Evolutionary conservation across 2,113 vertebrate species (phyloP), one percentile per base, ranked within the genome.

Genomic region (Heterotilapia buettikoferi): DNA sequence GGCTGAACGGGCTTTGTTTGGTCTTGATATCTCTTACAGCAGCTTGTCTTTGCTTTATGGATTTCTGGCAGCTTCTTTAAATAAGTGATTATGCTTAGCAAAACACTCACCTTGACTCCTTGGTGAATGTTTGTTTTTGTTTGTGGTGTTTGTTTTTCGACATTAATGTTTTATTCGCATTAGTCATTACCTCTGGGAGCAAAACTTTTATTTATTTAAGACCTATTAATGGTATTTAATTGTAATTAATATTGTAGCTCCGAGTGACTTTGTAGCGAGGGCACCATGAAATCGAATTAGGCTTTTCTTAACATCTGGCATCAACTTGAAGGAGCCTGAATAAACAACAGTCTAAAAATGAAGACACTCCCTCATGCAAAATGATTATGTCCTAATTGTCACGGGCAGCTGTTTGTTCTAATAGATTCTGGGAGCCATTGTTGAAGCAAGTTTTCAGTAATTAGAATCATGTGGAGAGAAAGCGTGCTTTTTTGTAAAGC

Each of bases 11-110:
- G 94, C 95, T 96, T 96, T 97, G 96, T 97, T 97, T 97, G 96
- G 95, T 96, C 95, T 96, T 95, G 94, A 96, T 97, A 97, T 97
- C 96, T 97, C 95, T 94, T 95, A 95, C 91, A 80, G 89, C 97
- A 97, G 96, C 95, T 96, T 97, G 95, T 96, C 95, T 97, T 96
- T 96, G 95, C 92, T 96, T 95, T 96, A 93, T 93, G 92, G 95
- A 96, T 97, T 96, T 95, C 90, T 95, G 95, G 95, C 95, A 94
- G 93, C 93, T 94, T 96, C 94, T 96, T 96, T 96, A 95, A 97
- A 97, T 96, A 96, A 95, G 95, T 92, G 95, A 95, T 96, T 94
- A 96, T 94, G 95, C 95, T 84, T 92, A 88, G 92, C 90, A 96
- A 92, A 95, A 93, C 92, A 93, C 85, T 93, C 94, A 96, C 94